Evolutionary conservation across 2,797 vertebrate species (phyloP).

Genomic region (Danio tinwini): DNA sequence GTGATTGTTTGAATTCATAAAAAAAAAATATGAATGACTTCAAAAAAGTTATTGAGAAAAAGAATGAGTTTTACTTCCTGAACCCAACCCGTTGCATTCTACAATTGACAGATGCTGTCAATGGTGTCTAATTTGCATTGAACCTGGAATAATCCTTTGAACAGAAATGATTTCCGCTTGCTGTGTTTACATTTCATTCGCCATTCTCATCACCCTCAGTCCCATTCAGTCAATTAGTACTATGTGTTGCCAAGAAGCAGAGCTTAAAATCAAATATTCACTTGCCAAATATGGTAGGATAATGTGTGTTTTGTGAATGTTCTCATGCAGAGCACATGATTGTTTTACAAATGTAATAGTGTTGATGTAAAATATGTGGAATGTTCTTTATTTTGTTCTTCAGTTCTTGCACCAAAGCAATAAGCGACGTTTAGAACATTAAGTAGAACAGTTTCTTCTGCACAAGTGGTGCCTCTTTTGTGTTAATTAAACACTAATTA

Average conservation of each 20-base stretch:
- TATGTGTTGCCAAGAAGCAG: slow-evolving; percentile 40
- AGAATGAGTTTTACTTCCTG: too few relatives aligned
- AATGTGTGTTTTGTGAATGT: slow-evolving; percentile 58
- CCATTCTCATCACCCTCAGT: neutral
- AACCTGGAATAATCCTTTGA: neutral
- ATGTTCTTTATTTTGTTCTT: slow-evolving; percentile 41
- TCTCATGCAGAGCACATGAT: slow-evolving; percentile 44
- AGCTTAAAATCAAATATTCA: slow-evolving; percentile 44
- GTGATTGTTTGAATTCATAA: too few relatives aligned
- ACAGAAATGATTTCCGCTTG: neutral
- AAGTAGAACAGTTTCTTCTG: slow-evolving; percentile 17
- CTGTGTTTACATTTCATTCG: slow-evolving; percentile 19
- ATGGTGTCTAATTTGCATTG: neutral
- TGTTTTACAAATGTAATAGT: slow-evolving; percentile 51
- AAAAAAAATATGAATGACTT: too few relatives aligned
- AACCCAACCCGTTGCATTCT: too few relatives aligned
- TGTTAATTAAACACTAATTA: slow-evolving; percentile 17
- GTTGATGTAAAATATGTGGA: slow-evolving; percentile 49
- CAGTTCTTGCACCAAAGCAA: slow-evolving; percentile 56
- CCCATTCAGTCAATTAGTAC: slow-evolving; percentile 17
- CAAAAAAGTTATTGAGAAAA: too few relatives aligned
- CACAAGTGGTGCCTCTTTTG: slow-evolving; percentile 25
- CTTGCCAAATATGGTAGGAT: slow-evolving; percentile 47
- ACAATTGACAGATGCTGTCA: neutral
- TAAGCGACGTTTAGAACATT: slow-evolving; percentile 45